Base-by-base conservation (phyloP, 2,888 invertebrate genomes). In the Koerneria pararmatus region DNA sequence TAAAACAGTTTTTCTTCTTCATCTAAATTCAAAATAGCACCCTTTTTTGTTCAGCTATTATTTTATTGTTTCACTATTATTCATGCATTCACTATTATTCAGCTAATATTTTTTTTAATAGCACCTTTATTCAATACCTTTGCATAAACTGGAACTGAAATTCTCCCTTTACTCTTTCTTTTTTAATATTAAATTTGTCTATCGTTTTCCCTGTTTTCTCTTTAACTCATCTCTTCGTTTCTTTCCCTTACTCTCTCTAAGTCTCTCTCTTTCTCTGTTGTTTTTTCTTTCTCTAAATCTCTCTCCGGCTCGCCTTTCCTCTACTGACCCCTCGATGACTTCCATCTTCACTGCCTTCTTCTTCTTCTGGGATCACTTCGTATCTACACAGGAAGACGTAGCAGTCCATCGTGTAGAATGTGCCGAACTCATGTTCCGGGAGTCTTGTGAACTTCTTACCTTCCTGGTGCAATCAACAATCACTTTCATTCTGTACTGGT, bases 301-400 rank as follows among this genome's bases (percentile, higher is more conserved):
- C n/a, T n/a, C n/a, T 19, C 19, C 41, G 8, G 11, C 41, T 41
- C 41, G 8, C 41, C 41, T 19, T 41, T 19, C 41, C 41, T 41
- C 41, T 19, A 11, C 57, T 31, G 11, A 29, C 41, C 69, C 73
- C 19, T 56, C 60, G 27, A 48, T 51, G 19, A 24, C 37, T 8
- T 31, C 22, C 41, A 67, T 65, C 6, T 63, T 69, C 11, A 69
- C 67, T n/a, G 65, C 74, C 32, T 74, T 71, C 2, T 29, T 79
- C 76, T 6, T 77, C 74, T 22, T 74, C n/a, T 46, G 88, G 88
- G 0, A 90, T 89, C 78, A 93, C 89, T 88, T 94, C 92, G 85
- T 98, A 98, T 78, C 94, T 89, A 83, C 97, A 98, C 19, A 98
- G 87, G 85, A 97, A 97, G 58, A 98, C 97, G 83, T 99, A 98